Conservation (phyloP, 1,140 invertebrate genomes). For the Camponotus floridanus region DNA sequence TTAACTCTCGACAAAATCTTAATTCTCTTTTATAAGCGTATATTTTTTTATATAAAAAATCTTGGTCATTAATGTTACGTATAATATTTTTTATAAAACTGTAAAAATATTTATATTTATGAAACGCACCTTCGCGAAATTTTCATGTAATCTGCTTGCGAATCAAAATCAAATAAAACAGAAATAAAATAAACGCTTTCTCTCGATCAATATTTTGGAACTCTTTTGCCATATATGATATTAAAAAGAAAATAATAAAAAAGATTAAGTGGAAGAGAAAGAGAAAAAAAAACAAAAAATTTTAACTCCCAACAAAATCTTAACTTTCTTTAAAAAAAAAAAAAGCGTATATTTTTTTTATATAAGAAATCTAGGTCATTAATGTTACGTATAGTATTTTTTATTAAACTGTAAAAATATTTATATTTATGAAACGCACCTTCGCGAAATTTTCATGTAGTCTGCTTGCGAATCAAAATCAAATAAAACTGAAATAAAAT, state of each 20-base stretch:
- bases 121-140: constrained; percentile 66
- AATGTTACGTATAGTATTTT: too few relatives aligned
- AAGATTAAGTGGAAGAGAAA: too few relatives aligned
- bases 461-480: constrained; percentile 61
- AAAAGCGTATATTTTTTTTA: too few relatives aligned
- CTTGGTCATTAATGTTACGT: neutral
- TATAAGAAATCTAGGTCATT: neutral
- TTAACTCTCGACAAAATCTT: neutral
- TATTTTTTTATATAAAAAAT: too few relatives aligned
- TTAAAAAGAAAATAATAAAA: neutral
- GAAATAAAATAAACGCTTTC: constrained; percentile 23
- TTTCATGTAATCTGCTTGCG: constrained; percentile 61
- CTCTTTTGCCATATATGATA: neutral
- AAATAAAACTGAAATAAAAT: constrained; percentile 66
- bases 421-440: constrained; percentile 62
- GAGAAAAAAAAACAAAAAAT: too few relatives aligned
- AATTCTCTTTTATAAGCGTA: neutral
- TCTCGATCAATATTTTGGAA: neutral
- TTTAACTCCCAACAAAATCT: neutral
- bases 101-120: constrained; percentile 38
- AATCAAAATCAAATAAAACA: constrained; percentile 54
- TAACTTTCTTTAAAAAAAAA: neutral
- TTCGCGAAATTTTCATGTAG: constrained; percentile 57
- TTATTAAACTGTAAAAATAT: too few relatives aligned
- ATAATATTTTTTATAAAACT: too few relatives aligned